Evolutionary conservation across 2,888 invertebrate species (phyloP).

Genomic region (Lepidonotus clava): DNA sequence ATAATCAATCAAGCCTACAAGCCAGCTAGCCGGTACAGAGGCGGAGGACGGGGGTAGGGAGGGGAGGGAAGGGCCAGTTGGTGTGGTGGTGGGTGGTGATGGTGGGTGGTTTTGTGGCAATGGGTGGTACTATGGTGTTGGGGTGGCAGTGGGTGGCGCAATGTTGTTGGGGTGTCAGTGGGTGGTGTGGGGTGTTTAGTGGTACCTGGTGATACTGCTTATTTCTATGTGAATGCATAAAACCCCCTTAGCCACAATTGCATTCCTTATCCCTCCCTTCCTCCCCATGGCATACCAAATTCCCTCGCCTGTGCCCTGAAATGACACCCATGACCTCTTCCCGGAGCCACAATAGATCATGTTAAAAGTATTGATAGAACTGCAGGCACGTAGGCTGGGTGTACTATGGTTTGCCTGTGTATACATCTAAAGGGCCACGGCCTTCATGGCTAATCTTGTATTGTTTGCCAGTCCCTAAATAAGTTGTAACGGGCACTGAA

Average conservation of each 20-base stretch:
- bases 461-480: no score
- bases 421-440: background rate
- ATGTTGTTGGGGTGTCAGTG: no score
- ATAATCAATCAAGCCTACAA: constrained; percentile 38
- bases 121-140: no score
- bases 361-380: constrained; percentile 2
- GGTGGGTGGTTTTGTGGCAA: no score
- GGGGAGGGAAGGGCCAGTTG: background rate
- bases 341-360: background rate
- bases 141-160: no score
- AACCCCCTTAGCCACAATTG: no score
- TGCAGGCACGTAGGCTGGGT: background rate
- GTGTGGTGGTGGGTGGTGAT: background rate
- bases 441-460: no score
- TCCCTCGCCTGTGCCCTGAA: background rate
- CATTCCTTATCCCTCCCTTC: no score
- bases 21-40: background rate
- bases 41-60: background rate
- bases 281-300: background rate
- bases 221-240: no score
- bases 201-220: no score
- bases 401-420: background rate
- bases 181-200: no score
- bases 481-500: no score
- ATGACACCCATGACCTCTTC: background rate